Conservation (phyloP, 2,797 vertebrate genomes). For the Cyclopterus lumpus region DNA sequence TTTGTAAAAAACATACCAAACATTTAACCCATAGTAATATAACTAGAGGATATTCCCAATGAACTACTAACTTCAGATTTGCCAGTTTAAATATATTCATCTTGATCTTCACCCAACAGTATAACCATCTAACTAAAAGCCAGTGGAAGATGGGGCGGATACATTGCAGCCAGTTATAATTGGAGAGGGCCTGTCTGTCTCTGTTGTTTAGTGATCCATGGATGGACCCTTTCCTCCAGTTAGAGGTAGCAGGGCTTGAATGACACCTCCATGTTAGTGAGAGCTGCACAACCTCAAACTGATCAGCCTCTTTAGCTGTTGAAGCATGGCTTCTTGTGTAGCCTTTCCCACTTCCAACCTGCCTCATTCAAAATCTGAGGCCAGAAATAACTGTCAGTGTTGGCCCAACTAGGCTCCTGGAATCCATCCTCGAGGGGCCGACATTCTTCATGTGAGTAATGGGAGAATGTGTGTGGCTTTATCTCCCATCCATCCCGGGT, state of each 20-base stretch:
- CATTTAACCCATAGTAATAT: not conserved
- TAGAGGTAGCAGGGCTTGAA: slow-evolving; percentile 70
- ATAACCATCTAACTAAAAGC: slow-evolving; percentile 46
- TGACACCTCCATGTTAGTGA: slow-evolving; percentile 73
- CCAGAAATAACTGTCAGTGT: slow-evolving; percentile 71
- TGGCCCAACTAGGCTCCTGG: slow-evolving; percentile 48
- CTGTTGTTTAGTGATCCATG: slow-evolving; percentile 77
- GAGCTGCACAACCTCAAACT: slow-evolving; percentile 69
- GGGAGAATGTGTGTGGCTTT: slow-evolving; percentile 70
- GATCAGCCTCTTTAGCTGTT: slow-evolving; percentile 77
- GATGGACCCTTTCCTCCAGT: slow-evolving; percentile 68
- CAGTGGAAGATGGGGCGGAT: slow-evolving; percentile 38
- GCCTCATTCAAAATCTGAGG: slow-evolving; percentile 60
- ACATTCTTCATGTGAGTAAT: slow-evolving; percentile 72
- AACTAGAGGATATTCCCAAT: not conserved
- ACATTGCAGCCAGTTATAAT: slow-evolving; percentile 64
- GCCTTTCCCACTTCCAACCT: slow-evolving; percentile 38
- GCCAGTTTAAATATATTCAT: slow-evolving; percentile 35
- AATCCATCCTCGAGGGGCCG: slow-evolving; percentile 58
- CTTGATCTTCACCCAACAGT: slow-evolving; percentile 32
- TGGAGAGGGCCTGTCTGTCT: slow-evolving; percentile 67
- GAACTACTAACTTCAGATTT: slow-evolving; percentile 13
- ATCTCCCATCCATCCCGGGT: slow-evolving; percentile 65
- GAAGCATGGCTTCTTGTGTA: slow-evolving; percentile 69
- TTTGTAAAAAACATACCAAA: slow-evolving; percentile 13